phyloP scores from a whole-genome alignment of 2,113 vertebrate species.

The Nothoprocta pentlandii region DNA sequence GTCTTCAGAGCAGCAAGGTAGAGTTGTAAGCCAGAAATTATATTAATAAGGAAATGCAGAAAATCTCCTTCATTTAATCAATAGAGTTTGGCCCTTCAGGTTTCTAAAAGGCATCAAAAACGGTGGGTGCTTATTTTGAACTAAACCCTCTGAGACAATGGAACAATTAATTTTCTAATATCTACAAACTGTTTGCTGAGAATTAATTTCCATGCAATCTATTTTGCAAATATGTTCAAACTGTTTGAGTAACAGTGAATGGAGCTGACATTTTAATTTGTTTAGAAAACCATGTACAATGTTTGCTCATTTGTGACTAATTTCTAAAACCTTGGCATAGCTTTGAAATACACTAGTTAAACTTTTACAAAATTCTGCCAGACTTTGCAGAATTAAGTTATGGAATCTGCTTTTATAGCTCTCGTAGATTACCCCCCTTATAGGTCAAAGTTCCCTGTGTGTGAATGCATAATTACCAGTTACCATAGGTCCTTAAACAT shows the following conservation, averaged over 20 bases:
- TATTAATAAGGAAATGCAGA: neutral
- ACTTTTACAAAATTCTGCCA: neutral
- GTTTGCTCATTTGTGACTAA: conserved; percentile 55
- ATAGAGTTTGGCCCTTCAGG: neutral
- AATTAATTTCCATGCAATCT: conserved; percentile 34
- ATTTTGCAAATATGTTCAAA: conserved; percentile 57
- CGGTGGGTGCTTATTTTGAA: neutral
- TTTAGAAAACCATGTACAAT: conserved; percentile 40
- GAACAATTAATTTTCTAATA: conserved; percentile 39
- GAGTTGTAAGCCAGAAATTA: neutral
- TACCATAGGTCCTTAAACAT: neutral
- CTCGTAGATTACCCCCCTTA: neutral
- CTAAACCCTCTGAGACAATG: neutral
- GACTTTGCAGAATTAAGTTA: neutral
- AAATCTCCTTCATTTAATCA: neutral
- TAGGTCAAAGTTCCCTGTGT: neutral
- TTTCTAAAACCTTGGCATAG: conserved; percentile 44
- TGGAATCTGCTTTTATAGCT: neutral
- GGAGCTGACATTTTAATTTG: conserved; percentile 64
- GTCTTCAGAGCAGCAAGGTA: neutral
- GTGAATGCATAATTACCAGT: neutral
- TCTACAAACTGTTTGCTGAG: conserved; percentile 16
- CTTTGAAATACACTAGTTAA: neutral
- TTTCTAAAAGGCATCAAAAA: neutral
- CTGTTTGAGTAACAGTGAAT: conserved; percentile 38